These are phyloP conservation scores for Atethmia centrago DNA, from an alignment of 2,888 invertebrate genomes.

Conservation along the genomic window DNA sequence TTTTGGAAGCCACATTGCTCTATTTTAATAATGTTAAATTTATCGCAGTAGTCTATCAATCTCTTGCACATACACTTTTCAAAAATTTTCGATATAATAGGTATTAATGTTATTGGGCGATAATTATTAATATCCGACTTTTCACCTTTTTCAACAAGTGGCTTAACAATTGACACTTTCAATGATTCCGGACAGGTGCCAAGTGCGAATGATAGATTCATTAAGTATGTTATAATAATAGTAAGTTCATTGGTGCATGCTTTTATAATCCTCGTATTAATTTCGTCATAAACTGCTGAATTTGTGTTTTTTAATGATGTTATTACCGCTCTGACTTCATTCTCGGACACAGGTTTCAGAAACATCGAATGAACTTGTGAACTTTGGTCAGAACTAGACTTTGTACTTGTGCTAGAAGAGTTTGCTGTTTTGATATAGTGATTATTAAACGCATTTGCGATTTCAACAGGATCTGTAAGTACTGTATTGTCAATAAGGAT, in stretches of 20 bases:
- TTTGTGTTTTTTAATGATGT: slow-evolving; percentile 3
- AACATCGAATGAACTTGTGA: too few relatives aligned
- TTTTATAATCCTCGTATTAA: not conserved
- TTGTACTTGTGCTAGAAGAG: too few relatives aligned
- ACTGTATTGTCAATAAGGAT: too few relatives aligned
- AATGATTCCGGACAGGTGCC: not conserved
- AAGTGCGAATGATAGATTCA: slow-evolving; percentile 4
- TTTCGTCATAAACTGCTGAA: slow-evolving; percentile 1
- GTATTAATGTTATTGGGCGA: not conserved
- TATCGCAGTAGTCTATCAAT: not conserved
- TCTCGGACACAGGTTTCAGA: too few relatives aligned
- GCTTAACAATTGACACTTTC: not conserved
- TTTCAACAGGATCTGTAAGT: too few relatives aligned
- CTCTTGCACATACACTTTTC: not conserved
- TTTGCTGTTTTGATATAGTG: too few relatives aligned
- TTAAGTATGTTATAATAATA: not conserved
- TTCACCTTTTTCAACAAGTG: not conserved
- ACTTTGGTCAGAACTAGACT: too few relatives aligned
- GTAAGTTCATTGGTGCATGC: not conserved
- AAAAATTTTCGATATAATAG: not conserved
- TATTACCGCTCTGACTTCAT: not conserved
- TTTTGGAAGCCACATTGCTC: not conserved
- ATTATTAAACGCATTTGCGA: too few relatives aligned
- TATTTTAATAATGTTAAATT: not conserved
- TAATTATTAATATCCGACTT: not conserved